Percentiles rank a stretch among this genome's conserved stretches.
phyloP scores from a whole-genome alignment of 2,113 vertebrate species.

The Otocyon megalotis region DNA sequence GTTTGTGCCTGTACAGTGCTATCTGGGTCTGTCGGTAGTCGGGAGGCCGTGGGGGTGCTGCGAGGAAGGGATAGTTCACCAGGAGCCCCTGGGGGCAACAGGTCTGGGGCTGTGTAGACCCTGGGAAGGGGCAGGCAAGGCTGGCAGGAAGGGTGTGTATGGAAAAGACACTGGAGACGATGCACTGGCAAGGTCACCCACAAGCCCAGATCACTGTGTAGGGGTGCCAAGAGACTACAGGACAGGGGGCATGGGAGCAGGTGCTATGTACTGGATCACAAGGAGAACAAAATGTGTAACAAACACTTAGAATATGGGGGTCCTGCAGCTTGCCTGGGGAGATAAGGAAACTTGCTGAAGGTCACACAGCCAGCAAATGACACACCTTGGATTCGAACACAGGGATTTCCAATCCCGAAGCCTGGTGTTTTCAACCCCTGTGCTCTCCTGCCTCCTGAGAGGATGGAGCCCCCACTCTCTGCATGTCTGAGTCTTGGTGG shows the following conservation, averaged over 20 bases:
- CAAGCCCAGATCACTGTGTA: not conserved
- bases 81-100: not conserved
- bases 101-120: not conserved
- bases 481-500: not conserved
- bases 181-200: not conserved
- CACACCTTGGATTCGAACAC: not conserved
- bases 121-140: not conserved
- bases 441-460: not conserved
- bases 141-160: not conserved
- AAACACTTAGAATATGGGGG: not conserved
- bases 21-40: not conserved
- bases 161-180: not conserved
- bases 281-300: conserved; percentile 14
- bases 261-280: not conserved
- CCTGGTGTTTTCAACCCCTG: not conserved
- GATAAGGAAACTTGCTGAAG: not conserved
- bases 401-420: not conserved
- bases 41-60: not conserved
- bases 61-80: not conserved
- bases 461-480: not conserved
- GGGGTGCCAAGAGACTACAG: too few relatives aligned
- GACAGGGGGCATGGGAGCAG: not conserved
- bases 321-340: not conserved
- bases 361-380: not conserved
- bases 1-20: not conserved